Percentiles rank a stretch among this genome's conserved stretches.
These are phyloP conservation scores for Aphrocallistes beatrix DNA, from an alignment of 37 sponge, comb jelly and placozoan genomes.

Conservation along the genomic window DNA sequence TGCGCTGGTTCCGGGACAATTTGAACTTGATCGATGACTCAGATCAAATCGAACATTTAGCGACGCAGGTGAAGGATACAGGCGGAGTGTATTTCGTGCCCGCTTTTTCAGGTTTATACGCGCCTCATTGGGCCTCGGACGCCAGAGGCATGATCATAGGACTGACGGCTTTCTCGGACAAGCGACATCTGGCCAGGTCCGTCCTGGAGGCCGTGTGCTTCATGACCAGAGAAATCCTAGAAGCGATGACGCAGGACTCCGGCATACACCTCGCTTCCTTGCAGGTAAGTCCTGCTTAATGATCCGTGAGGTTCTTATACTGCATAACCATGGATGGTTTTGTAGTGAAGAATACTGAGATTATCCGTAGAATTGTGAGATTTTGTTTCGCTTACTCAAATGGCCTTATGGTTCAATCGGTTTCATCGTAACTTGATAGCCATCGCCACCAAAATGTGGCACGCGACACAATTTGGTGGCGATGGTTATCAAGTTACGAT, in stretches of 20 bases:
- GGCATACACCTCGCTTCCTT: constrained; percentile 41
- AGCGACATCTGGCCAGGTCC: constrained; percentile 69
- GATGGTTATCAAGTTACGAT: too few relatives aligned
- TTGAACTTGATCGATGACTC: constrained; percentile 47
- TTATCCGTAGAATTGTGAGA: too few relatives aligned
- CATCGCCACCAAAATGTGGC: too few relatives aligned
- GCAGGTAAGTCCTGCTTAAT: neutral
- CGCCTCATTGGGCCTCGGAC: constrained; percentile 92
- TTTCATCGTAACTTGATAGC: too few relatives aligned
- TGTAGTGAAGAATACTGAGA: too few relatives aligned
- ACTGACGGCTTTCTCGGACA: constrained; percentile 65
- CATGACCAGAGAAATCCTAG: constrained; percentile 78
- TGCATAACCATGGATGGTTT: too few relatives aligned
- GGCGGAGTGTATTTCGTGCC: constrained; percentile 95
- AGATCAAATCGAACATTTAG: constrained; percentile 56
- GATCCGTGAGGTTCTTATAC: too few relatives aligned
- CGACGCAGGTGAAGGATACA: constrained; percentile 43
- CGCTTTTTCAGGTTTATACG: constrained; percentile 93
- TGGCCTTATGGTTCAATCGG: too few relatives aligned
- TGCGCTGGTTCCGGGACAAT: constrained; percentile 78
- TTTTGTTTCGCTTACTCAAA: too few relatives aligned
- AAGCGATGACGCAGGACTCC: constrained; percentile 84
- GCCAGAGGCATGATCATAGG: constrained; percentile 91
- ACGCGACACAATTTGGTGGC: too few relatives aligned
- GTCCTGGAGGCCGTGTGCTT: constrained; percentile 88